These are phyloP conservation scores for Trogon surrucura DNA, from an alignment of 2,113 vertebrate species.

Conservation along the genomic window DNA sequence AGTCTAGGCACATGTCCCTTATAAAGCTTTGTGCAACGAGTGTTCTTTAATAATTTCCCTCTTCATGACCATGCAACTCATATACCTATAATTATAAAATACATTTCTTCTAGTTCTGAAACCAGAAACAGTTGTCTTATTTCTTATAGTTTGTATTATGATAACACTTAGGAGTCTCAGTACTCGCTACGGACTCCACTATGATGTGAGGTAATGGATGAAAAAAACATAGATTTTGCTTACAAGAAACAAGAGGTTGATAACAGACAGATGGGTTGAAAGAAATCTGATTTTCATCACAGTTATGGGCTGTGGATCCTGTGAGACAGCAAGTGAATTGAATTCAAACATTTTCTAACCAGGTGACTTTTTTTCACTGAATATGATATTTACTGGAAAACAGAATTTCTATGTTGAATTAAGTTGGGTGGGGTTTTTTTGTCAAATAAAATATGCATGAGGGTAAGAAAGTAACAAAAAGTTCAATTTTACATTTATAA, in stretches of 20 bases:
- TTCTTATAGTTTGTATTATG: background rate
- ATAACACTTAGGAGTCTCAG: background rate
- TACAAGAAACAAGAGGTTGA: background rate
- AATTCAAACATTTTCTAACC: background rate
- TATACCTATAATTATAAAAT: background rate
- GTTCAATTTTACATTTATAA: background rate
- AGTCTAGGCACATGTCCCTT: background rate
- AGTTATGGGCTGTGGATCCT: background rate
- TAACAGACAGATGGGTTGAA: background rate
- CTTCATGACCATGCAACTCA: background rate
- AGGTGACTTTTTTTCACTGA: background rate
- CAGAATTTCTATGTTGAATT: background rate
- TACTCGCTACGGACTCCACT: background rate
- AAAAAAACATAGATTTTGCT: background rate
- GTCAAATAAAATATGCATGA: background rate
- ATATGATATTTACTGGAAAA: background rate
- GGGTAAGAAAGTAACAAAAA: background rate
- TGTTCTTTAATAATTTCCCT: background rate
- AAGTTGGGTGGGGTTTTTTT: background rate
- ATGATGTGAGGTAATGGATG: background rate
- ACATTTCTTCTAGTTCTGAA: background rate
- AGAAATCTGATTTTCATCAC: background rate
- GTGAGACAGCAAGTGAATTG: background rate
- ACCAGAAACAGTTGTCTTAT: background rate
- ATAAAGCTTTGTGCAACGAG: background rate